phyloP scores from a whole-genome alignment of 2,797 vertebrate genomes.

The Spheniscus humboldti region DNA sequence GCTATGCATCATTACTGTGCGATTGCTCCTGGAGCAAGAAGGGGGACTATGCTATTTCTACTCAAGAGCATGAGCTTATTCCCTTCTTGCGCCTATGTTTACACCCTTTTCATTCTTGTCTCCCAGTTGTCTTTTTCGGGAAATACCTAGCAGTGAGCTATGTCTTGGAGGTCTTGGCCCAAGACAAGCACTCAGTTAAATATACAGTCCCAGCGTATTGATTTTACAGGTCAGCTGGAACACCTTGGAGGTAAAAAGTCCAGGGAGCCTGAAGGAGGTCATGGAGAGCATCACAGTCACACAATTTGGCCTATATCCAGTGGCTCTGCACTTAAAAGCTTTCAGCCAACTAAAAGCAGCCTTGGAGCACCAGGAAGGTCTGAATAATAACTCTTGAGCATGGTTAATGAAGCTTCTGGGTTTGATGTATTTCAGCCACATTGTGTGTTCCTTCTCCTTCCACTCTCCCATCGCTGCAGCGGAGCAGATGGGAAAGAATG shows the following conservation, averaged over 20 bases:
- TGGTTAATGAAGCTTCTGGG: constrained; percentile 22
- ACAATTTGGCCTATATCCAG: constrained; percentile 55
- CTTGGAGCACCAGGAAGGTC: constrained; percentile 19
- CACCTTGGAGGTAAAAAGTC: constrained; percentile 43
- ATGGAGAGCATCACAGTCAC: constrained; percentile 9
- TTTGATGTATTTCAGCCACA: background rate
- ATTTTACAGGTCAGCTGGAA: constrained; percentile 45
- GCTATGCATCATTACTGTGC: accelerated
- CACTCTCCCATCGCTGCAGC: accelerated
- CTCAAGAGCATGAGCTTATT: background rate
- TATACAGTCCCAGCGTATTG: background rate
- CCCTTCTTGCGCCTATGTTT: background rate
- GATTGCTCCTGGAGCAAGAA: background rate
- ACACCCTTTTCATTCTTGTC: background rate
- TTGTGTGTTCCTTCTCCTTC: background rate
- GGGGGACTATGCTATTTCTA: background rate
- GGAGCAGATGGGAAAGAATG: background rate
- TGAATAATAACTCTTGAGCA: constrained; percentile 35
- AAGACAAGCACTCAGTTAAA: background rate
- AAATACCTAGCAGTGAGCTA: background rate
- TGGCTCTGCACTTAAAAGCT: constrained; percentile 18
- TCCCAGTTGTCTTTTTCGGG: background rate
- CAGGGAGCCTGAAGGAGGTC: constrained; percentile 27
- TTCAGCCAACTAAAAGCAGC: constrained; percentile 34
- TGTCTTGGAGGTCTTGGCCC: background rate